Evolutionary conservation across 2,888 invertebrate species (phyloP).

Genomic region (Agrochola circellaris): DNA sequence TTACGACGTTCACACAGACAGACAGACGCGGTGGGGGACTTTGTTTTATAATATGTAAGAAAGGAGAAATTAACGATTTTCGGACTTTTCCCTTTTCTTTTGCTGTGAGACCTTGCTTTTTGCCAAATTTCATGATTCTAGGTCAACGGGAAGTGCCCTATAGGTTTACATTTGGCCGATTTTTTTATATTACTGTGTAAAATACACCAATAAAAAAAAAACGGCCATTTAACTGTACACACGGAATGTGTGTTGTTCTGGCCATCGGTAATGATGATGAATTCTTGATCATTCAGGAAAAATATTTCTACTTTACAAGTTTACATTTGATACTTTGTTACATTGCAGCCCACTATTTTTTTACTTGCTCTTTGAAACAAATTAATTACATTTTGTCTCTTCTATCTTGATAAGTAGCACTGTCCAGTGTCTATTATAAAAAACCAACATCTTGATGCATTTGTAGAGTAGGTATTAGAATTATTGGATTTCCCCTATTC

Average conservation of each 20-base stretch:
- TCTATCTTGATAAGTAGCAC: not conserved
- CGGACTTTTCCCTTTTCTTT: no score
- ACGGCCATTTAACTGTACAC: not conserved
- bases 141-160: no score
- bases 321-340: not conserved
- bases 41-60: no score
- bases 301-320: not conserved
- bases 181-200: no score
- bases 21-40: no score
- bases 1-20: no score
- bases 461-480: not conserved
- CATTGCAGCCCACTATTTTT: not conserved
- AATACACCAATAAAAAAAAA: no score
- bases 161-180: no score
- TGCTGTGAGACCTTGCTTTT: no score
- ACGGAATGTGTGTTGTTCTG: not conserved
- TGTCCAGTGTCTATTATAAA: not conserved
- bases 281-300: not conserved
- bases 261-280: not conserved
- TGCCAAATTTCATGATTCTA: no score
- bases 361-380: not conserved
- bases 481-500: conserved; percentile 33
- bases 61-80: no score
- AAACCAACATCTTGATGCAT: not conserved
- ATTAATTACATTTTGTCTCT: not conserved